Evolutionary conservation across 1,140 invertebrate species (phyloP).

Genomic region (Tetragnatha versicolor): DNA sequence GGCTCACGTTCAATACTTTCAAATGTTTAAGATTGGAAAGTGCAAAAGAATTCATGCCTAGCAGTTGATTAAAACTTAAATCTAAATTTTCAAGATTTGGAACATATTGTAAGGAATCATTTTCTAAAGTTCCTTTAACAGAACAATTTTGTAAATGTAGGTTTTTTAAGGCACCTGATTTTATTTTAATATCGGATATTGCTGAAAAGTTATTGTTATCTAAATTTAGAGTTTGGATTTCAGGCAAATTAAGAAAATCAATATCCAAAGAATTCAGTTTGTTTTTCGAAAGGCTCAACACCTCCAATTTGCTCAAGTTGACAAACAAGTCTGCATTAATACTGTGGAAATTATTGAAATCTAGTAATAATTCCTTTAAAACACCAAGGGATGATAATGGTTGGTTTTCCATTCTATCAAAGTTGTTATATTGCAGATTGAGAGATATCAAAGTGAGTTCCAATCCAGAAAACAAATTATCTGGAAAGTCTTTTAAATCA

Average conservation of each 20-base stretch:
- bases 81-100: background rate
- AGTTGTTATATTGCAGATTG: background rate
- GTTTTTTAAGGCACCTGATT: conserved; percentile 3
- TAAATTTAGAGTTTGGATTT: background rate
- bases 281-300: conserved; percentile 6
- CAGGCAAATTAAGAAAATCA: conserved; percentile 7
- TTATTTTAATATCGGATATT: conserved; percentile 8
- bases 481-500: background rate
- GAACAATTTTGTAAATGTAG: background rate
- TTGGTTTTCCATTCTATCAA: background rate
- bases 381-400: background rate
- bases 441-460: background rate
- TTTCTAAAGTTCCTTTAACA: background rate
- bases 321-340: background rate
- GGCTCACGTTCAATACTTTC: conserved; percentile 3
- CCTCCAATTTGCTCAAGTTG: conserved; percentile 6
- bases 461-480: background rate
- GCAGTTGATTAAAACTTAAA: conserved; percentile 7
- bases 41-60: background rate
- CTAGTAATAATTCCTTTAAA: conserved; percentile 10
- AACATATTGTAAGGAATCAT: background rate
- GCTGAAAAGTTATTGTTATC: conserved; percentile 6
- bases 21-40: background rate
- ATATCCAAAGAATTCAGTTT: background rate
- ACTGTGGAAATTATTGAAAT: background rate